These are phyloP conservation scores for Hafferia zeledoni DNA, from an alignment of 2,797 vertebrate species.

Conservation along the genomic window DNA sequence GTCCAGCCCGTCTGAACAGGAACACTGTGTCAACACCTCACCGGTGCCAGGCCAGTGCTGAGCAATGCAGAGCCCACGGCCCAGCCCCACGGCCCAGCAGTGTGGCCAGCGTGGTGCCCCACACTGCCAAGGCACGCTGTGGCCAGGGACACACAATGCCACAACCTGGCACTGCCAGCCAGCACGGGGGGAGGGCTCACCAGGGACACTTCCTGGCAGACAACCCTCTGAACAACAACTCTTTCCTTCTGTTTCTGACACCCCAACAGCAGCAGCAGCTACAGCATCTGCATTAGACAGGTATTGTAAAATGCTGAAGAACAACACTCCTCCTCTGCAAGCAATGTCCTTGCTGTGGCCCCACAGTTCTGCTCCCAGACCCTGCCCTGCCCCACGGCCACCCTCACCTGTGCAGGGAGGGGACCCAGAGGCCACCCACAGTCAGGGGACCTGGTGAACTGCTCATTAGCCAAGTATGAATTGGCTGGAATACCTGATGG, in stretches of 20 bases:
- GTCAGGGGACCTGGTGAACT: neutral
- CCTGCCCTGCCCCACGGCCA: neutral
- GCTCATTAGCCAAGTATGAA: neutral
- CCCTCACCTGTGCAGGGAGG: fast-evolving
- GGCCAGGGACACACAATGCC: neutral
- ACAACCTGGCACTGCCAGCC: neutral
- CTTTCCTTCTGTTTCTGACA: neutral
- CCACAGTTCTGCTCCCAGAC: neutral
- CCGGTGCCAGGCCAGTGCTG: too few relatives aligned
- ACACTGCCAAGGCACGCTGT: fast-evolving
- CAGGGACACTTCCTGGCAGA: neutral
- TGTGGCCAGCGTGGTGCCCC: fast-evolving
- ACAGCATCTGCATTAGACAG: neutral
- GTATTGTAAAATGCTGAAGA: neutral
- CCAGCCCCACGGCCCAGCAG: neutral
- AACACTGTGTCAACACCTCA: too few relatives aligned
- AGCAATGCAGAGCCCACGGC: neutral
- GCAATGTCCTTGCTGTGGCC: neutral
- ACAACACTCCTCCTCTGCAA: neutral
- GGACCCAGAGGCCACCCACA: neutral
- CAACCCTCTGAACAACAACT: too few relatives aligned
- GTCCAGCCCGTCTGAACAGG: too few relatives aligned
- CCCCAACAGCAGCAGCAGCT: neutral
- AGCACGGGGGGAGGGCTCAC: neutral
- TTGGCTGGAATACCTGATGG: neutral